A percentile compares a stretch with the other conserved stretches of the same genome.
phyloP scores from a whole-genome alignment of 2,797 vertebrate genomes.

The Melanotaenia pygmaea region DNA sequence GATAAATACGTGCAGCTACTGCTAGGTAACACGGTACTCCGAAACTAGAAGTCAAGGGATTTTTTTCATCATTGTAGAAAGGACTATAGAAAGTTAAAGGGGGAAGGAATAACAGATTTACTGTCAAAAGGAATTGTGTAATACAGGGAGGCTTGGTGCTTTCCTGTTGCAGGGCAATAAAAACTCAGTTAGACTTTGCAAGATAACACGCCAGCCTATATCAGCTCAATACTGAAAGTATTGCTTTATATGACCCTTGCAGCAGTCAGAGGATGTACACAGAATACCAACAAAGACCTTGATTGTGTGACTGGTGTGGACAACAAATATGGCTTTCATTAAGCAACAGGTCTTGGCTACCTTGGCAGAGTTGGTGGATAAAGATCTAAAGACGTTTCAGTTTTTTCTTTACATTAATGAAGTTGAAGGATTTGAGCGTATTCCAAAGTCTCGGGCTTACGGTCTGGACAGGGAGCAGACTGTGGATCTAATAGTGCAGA shows the following conservation, averaged over 20 bases:
- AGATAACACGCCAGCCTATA: not conserved
- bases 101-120: not conserved
- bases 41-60: not conserved
- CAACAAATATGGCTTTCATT: slow-evolving; percentile 27
- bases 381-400: slow-evolving; percentile 40
- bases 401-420: slow-evolving; percentile 33
- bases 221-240: slow-evolving; percentile 37
- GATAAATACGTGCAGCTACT: not conserved
- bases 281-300: not conserved
- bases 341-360: slow-evolving; percentile 28
- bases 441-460: slow-evolving; percentile 18
- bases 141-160: not conserved
- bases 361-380: slow-evolving; percentile 27
- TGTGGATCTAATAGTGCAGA: slow-evolving; percentile 38
- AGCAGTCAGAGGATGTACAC: not conserved
- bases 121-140: not conserved
- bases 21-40: not conserved
- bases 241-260: not conserved
- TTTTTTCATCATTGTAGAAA: not conserved
- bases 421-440: slow-evolving; percentile 20
- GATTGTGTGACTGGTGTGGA: not conserved
- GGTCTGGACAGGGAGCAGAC: slow-evolving; percentile 10
- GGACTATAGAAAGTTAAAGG: not conserved
- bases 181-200: slow-evolving; percentile 1
- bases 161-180: not conserved